Percentiles rank a stretch among this genome's conserved stretches.
Evolutionary conservation across 2,113 vertebrate species (phyloP).

Genomic region (Anthoscopus minutus): DNA sequence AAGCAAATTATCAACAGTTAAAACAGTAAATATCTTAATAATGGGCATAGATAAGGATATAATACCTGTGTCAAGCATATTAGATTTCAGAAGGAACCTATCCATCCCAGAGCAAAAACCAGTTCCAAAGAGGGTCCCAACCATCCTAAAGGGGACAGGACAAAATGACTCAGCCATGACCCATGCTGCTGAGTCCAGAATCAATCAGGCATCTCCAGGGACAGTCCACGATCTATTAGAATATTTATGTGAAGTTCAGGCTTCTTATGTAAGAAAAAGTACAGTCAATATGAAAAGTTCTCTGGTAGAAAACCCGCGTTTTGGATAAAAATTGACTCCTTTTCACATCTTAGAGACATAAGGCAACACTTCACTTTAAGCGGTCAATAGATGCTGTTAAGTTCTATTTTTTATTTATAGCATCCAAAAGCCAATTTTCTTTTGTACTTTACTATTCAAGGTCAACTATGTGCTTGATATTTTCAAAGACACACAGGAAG

Average conservation of each 20-base stretch:
- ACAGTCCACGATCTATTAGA: accelerated
- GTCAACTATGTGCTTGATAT: not conserved
- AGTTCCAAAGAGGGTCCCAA: too few species aligned
- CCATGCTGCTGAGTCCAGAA: not conserved
- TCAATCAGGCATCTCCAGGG: not conserved
- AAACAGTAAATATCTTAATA: not conserved
- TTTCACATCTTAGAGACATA: not conserved
- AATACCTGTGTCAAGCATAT: accelerated
- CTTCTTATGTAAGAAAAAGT: not conserved
- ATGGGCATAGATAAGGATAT: not conserved
- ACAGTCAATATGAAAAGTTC: not conserved
- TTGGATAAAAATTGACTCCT: not conserved
- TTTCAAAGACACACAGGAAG: not conserved
- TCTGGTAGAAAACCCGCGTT: not conserved
- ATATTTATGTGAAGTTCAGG: accelerated
- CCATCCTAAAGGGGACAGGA: not conserved
- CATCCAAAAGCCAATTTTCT: not conserved
- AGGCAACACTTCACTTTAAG: not conserved
- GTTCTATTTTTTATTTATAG: not conserved
- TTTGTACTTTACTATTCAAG: not conserved
- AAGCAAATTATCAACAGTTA: not conserved
- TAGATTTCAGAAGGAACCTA: not conserved
- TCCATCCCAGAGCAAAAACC: not conserved
- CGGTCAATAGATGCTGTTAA: not conserved
- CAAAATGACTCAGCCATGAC: not conserved